Evolutionary conservation across 2,888 invertebrate genomes (phyloP), one percentile per base, ranked within the genome.

Genomic region (Synergus laeviventris): DNA sequence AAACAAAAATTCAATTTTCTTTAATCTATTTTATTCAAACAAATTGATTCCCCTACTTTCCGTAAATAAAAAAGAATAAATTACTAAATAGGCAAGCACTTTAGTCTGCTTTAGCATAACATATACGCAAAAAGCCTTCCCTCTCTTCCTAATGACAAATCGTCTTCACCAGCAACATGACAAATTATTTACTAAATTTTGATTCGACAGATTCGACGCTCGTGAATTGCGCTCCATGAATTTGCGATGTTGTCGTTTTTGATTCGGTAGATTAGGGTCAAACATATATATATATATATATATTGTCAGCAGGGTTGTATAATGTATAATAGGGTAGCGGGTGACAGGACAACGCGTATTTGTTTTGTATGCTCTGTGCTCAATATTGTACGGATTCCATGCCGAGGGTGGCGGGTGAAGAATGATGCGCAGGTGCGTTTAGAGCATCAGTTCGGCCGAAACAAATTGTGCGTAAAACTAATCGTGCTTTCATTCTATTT

Each of bases 371-470:
- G 82, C 81, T 79, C 79, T 80, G 80, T 80, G 83, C 78, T 82
- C 81, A 84, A 86, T 84, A 84, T 86, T 83, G 81, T 81, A 84
- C 81, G 86, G 86, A 87, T 86, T 86, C 86, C 84, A 79, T 75
- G 81, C 79, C 62, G 82, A 84, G 82, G 82, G 80, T 77, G 73
- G 74, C 77, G 79, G 78, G 76, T 81, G 79, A 81, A 83, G 82
- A 85, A 85, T 85, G 83, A 82, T 82, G 84, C 84, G 89, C 89
- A 89, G 89, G 89, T 89, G 89, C 86, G 85, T 83, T 76, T 79
- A 73, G 74, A 60, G 66, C 38, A 66, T 60, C 36, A 59, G 74
- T 79, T 76, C 79, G 76, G 79, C 78, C 76, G 77, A 82, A 82
- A 76, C 76, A 81, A 85, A 87, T 85, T 81, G 83, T 77, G 82